Evolutionary conservation across 2,888 invertebrate species (phyloP).

Genomic region (Helleia helle): DNA sequence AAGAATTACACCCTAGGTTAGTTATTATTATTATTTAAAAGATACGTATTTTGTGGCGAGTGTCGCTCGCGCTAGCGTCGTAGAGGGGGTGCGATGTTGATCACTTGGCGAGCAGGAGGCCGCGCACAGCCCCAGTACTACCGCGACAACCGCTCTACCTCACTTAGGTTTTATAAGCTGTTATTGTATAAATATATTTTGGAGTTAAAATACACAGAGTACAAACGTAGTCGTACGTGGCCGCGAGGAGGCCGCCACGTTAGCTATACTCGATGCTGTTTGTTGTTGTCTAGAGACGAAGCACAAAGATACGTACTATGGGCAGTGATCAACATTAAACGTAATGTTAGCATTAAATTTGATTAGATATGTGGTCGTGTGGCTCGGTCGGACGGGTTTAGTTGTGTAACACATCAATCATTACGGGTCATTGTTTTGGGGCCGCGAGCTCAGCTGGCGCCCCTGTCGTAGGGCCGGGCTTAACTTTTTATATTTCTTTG

Average conservation of each 20-base stretch:
- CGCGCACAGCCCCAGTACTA: conserved; percentile 24
- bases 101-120: conserved; percentile 54
- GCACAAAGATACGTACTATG: conserved; percentile 73
- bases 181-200: conserved; percentile 70
- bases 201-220: conserved; percentile 55
- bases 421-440: conserved; percentile 65
- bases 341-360: conserved; percentile 70
- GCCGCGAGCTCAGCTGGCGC: conserved; percentile 45
- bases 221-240: conserved; percentile 48
- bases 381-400: conserved; percentile 55
- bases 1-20: conserved; percentile 72
- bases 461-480: conserved; percentile 40
- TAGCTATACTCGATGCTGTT: conserved; percentile 53
- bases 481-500: conserved; percentile 50
- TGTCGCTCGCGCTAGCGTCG: conserved; percentile 61
- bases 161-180: conserved; percentile 68
- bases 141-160: conserved; percentile 65
- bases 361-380: conserved; percentile 58
- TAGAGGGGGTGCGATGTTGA: conserved; percentile 66
- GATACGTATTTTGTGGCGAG: conserved; percentile 54
- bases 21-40: conserved; percentile 59
- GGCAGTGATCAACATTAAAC: conserved; percentile 74
- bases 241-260: conserved; percentile 57
- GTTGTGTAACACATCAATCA: conserved; percentile 57
- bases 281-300: conserved; percentile 66